Base-by-base conservation (phyloP, 2,888 invertebrate genomes). In the Euzophera pinguis region DNA sequence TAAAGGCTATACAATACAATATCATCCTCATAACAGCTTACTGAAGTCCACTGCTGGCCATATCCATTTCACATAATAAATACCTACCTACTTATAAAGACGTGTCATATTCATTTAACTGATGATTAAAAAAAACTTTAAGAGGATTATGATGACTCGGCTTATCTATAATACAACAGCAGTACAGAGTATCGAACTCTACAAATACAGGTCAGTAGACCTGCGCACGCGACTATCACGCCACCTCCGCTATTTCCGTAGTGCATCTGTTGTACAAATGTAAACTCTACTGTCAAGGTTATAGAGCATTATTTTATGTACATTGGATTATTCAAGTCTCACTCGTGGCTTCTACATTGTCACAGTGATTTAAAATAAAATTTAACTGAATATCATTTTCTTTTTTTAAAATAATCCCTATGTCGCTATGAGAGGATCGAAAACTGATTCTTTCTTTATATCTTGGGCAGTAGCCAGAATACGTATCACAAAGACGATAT, bases 151-250 rank as follows among this genome's bases (percentile, higher is more conserved):
- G 22, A 22, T 22, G 2, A 22, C 22, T 22, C 22, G 22, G 3
- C 22, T 22, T 22, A 22, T 22, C 22, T 22, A 22, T 22, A 22
- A 16, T 8, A 39, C 39, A 10, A 14, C 39, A 5, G 3, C 3
- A 38, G 8, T 38, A 14, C 27, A 38, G 32, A 16, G 29, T 50
- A 43, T 53, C 38, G 47, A 47, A 39, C 48, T 54, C 50, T 22
- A 47, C 58, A 60, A 73, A 80, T 78, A 66, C 77, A 70, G 82
- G 84, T 83, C 84, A 85, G 75, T 78, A 74, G 79, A 79, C 74
- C 75, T 74, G 76, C 77, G 79, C 73, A 65, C 61, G 76, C 76
- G 73, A 71, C 65, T 65, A 83, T 88, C 88, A 86, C 84, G 84
- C 87, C 85, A 88, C 83, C 61, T 57, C 63, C 47, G 63, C 64